Conservation (phyloP, 2,888 invertebrate genomes). For the Nymphalis c-album region DNA sequence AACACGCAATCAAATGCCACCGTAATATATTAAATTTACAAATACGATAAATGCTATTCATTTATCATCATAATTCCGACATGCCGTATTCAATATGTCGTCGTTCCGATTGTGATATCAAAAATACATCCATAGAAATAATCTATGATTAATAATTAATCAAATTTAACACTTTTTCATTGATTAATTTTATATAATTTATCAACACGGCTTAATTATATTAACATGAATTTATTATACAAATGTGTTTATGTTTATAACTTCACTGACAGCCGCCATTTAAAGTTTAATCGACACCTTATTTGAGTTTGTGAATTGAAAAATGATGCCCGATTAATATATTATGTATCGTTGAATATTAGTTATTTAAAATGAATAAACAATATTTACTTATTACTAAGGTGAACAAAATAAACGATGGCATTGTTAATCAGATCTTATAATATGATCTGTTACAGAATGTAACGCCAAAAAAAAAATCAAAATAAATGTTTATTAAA, state of each 20-base stretch:
- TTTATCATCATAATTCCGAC: constrained; percentile 4
- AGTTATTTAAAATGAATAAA: too few species aligned
- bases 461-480: too few species aligned
- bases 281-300: too few species aligned
- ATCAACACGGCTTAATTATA: neutral
- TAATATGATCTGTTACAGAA: too few species aligned
- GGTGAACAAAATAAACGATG: too few species aligned
- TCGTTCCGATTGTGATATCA: neutral
- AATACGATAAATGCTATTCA: neutral
- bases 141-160: neutral
- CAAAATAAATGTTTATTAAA: too few species aligned
- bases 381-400: too few species aligned
- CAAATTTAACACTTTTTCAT: neutral
- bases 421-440: too few species aligned
- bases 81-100: neutral
- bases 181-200: neutral
- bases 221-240: neutral
- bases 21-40: neutral
- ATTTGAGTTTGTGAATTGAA: too few species aligned
- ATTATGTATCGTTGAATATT: too few species aligned
- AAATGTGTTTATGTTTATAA: neutral
- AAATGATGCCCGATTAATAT: too few species aligned
- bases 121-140: neutral
- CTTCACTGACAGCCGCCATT: neutral
- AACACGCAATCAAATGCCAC: neutral